Evolutionary conservation across 2,888 invertebrate species (phyloP).

Genomic region (Caenorhabditis sulstoni): DNA sequence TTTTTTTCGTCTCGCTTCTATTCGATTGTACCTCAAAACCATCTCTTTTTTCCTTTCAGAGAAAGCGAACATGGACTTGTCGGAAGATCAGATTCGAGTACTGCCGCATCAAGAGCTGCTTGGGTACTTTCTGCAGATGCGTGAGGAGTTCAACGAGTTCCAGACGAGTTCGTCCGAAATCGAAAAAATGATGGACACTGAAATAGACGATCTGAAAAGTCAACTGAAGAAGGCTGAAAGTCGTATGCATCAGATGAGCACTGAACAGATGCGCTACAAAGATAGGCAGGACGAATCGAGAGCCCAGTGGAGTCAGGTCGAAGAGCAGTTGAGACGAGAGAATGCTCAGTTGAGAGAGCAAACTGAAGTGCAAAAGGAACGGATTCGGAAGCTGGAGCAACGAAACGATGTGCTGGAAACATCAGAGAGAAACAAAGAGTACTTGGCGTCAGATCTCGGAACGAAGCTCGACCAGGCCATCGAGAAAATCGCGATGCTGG

Average conservation of each 20-base stretch:
- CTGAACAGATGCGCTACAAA: constrained; percentile 40
- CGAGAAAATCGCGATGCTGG: constrained; percentile 63
- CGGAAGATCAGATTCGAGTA: constrained; percentile 37
- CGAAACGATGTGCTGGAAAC: constrained; percentile 65
- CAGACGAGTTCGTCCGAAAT: constrained; percentile 59
- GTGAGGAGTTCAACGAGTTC: constrained; percentile 53
- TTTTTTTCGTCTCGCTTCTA: constrained; percentile 1
- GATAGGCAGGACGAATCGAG: constrained; percentile 52
- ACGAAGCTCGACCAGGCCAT: constrained; percentile 60
- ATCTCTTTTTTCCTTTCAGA: neutral
- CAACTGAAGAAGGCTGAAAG: constrained; percentile 41
- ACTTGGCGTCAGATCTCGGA: constrained; percentile 54
- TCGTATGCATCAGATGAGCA: constrained; percentile 10
- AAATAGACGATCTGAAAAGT: constrained; percentile 39
- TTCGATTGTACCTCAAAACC: neutral
- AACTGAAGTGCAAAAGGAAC: constrained; percentile 24
- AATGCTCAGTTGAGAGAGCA: constrained; percentile 36
- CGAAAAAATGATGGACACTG: constrained; percentile 57
- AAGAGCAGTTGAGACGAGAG: constrained; percentile 52
- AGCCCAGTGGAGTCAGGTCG: constrained; percentile 47
- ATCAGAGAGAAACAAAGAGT: constrained; percentile 63
- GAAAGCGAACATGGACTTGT: constrained; percentile 25
- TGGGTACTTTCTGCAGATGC: constrained; percentile 32
- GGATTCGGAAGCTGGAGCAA: constrained; percentile 61
- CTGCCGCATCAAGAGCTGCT: constrained; percentile 31